A percentile compares a stretch with the other conserved stretches of the same genome.
These are phyloP conservation scores for Lydus trimaculatus DNA, from an alignment of 2,888 invertebrate genomes.

Conservation along the genomic window DNA sequence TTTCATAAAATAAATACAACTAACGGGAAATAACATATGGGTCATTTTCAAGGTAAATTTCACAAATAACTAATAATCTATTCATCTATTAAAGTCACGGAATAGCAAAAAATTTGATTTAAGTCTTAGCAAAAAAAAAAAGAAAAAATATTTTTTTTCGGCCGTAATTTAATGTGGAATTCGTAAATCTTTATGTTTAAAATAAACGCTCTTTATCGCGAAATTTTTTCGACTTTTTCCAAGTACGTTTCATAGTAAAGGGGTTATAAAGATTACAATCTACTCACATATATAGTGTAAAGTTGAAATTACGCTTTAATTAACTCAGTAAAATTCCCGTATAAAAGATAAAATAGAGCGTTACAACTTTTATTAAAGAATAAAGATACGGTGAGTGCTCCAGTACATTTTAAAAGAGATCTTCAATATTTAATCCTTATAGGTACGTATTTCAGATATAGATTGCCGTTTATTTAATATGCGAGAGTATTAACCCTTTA, in stretches of 20 bases:
- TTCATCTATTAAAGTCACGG: conserved; percentile 19
- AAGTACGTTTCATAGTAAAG: neutral
- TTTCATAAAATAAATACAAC: no score
- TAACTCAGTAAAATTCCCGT: neutral
- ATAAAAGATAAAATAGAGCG: neutral
- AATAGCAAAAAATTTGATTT: conserved; percentile 8
- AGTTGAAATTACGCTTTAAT: neutral
- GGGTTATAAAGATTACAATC: neutral
- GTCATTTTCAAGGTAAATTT: conserved; percentile 13
- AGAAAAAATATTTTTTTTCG: neutral
- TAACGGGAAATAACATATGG: neutral
- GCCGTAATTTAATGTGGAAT: neutral
- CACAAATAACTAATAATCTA: conserved; percentile 12
- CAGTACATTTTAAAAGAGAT: neutral
- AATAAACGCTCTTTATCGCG: neutral
- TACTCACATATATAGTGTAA: neutral
- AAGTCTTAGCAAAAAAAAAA: neutral
- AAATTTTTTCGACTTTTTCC: neutral
- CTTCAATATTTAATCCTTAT: no score
- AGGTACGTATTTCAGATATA: neutral
- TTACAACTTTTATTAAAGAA: neutral
- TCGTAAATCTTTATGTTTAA: neutral
- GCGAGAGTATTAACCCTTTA: neutral
- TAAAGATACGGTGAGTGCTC: neutral
- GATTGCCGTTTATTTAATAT: neutral